A percentile compares a stretch with the other conserved stretches of the same genome.
phyloP scores from a whole-genome alignment of 2,888 invertebrate species.

The Callinectes sapidus region DNA sequence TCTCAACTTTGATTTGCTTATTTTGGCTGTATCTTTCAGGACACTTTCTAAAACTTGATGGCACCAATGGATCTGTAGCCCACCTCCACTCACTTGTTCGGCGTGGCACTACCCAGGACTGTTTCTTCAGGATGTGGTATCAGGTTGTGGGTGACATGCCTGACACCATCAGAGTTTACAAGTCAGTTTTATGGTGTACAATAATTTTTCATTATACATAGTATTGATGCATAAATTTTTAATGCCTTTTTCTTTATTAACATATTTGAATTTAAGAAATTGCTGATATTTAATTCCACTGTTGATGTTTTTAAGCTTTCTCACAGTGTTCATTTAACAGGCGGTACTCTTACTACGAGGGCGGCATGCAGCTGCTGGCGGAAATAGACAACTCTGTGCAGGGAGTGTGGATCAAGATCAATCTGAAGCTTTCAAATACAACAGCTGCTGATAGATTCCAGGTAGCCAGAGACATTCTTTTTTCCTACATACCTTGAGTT shows the following conservation, averaged over 20 bases:
- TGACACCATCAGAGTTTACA: slow-evolving; percentile 51
- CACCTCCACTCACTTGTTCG: slow-evolving; percentile 49
- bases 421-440: not conserved
- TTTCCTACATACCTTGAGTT: not conserved
- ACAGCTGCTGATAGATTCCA: not conserved
- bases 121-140: slow-evolving; percentile 63
- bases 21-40: slow-evolving; percentile 38
- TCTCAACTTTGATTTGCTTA: not conserved
- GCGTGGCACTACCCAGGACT: slow-evolving; percentile 39
- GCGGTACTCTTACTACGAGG: slow-evolving; percentile 54
- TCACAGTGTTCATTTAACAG: slow-evolving; percentile 27
- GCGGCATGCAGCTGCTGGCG: slow-evolving; percentile 41
- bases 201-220: not conserved
- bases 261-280: not conserved
- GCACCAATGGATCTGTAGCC: not conserved
- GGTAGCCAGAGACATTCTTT: slow-evolving; percentile 18
- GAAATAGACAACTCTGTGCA: slow-evolving; percentile 44
- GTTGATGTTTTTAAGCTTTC: not conserved
- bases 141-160: slow-evolving; percentile 45
- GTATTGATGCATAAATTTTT: not conserved
- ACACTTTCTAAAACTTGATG: slow-evolving; percentile 45
- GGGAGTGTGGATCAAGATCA: slow-evolving; percentile 53
- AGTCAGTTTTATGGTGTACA: slow-evolving; percentile 41
- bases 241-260: not conserved
- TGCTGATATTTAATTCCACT: not conserved